Conservation (phyloP, 1,140 invertebrate species). For the Dinoponera quadriceps region DNA sequence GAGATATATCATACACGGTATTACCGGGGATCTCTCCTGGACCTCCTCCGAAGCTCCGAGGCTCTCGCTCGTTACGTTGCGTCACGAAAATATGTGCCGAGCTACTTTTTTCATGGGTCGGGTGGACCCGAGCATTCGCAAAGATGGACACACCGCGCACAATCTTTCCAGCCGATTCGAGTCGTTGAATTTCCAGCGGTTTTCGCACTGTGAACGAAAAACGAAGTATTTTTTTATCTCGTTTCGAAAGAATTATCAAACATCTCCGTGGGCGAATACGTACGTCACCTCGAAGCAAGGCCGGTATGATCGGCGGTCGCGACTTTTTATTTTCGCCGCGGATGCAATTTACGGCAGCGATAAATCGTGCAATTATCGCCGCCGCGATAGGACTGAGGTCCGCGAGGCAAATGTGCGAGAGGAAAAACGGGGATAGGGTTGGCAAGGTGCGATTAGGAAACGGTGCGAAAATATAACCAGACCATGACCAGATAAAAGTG, state of each 20-base stretch:
- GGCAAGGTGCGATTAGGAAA: constrained; percentile 25
- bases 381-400: constrained; percentile 37
- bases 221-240: not conserved
- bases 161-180: not conserved
- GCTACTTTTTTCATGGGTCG: not conserved
- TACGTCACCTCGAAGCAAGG: not conserved
- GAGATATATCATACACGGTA: constrained; percentile 64
- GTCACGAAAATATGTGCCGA: not conserved
- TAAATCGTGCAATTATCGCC: constrained; percentile 73
- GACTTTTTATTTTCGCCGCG: constrained; percentile 41
- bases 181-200: not conserved
- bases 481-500: constrained; percentile 53
- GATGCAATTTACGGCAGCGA: constrained; percentile 57
- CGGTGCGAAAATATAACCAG: constrained; percentile 23
- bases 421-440: constrained; percentile 6
- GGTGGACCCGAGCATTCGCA: not conserved
- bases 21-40: constrained; percentile 18
- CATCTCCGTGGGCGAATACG: not conserved
- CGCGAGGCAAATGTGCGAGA: constrained; percentile 10
- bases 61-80: constrained; percentile 13
- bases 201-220: not conserved
- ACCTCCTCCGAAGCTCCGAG: constrained; percentile 4
- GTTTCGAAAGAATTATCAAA: constrained; percentile 3
- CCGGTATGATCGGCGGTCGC: constrained; percentile 13
- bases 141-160: too few relatives aligned